These are phyloP conservation scores for Stegostoma tigrinum DNA, from an alignment of 2,113 vertebrate genomes.

Conservation along the genomic window DNA sequence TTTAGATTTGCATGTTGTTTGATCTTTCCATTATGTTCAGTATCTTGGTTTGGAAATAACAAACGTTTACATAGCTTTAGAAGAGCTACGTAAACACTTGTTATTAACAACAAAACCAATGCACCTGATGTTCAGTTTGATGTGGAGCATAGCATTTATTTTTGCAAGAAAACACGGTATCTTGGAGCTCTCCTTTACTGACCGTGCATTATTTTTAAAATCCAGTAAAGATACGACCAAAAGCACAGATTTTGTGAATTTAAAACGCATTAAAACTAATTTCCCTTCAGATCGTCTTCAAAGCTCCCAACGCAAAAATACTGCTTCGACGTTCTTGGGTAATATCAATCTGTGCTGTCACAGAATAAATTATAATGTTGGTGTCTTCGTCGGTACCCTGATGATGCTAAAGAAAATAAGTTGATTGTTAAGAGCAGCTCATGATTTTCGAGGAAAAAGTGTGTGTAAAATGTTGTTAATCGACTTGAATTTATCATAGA, in stretches of 20 bases:
- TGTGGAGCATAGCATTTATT: not conserved
- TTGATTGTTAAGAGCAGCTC: conserved; percentile 1
- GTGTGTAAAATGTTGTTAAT: not conserved
- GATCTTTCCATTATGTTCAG: not conserved
- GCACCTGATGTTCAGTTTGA: not conserved
- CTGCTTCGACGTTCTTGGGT: not conserved
- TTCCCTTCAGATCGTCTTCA: not conserved
- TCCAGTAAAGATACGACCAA: not conserved
- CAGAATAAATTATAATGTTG: not conserved
- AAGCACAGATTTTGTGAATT: not conserved
- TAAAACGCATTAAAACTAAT: not conserved
- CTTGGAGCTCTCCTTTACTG: not conserved
- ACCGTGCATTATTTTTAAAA: not conserved
- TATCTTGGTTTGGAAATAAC: not conserved
- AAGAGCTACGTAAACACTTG: not conserved
- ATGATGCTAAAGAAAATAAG: not conserved
- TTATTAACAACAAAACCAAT: not conserved
- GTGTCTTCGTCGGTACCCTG: not conserved
- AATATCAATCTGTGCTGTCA: conserved; percentile 3
- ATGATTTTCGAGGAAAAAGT: not conserved
- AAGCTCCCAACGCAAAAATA: not conserved
- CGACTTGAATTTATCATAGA: not conserved
- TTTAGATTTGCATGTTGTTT: not conserved
- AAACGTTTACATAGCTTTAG: not conserved
- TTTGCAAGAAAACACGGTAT: not conserved